Conservation (phyloP, 2,797 vertebrate genomes). For the Tenualosa ilisha region DNA sequence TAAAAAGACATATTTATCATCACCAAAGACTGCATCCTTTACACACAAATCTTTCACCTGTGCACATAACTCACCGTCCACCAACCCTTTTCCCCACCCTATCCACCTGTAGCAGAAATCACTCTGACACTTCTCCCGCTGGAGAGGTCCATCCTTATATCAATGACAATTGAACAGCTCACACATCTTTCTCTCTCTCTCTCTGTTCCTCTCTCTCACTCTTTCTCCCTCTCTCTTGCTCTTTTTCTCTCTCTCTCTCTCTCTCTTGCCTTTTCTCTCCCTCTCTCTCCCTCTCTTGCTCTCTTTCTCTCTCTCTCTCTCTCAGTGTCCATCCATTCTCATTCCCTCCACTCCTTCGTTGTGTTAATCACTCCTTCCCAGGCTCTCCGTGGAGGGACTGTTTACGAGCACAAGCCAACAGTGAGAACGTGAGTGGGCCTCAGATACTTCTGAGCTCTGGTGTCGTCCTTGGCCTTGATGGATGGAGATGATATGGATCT, state of each 20-base stretch:
- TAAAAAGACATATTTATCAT: background rate
- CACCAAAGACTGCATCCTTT: background rate
- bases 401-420: background rate
- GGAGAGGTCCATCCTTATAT: background rate
- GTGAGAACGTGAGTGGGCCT: background rate
- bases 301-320: background rate
- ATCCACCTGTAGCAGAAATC: background rate
- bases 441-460: background rate
- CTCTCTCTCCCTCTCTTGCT: background rate
- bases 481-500: background rate
- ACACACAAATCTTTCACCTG: background rate
- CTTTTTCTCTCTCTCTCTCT: background rate
- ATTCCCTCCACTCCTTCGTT: background rate
- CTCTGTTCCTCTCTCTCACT: background rate
- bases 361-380: background rate
- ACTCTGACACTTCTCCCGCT: background rate
- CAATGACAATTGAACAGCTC: background rate
- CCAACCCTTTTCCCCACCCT: background rate
- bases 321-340: background rate
- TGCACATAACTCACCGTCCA: background rate
- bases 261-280: background rate
- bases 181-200: background rate
- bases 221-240: background rate
- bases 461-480: conserved; percentile 10
- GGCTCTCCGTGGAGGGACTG: background rate